Conservation (phyloP, 2,888 invertebrate species). For the Drosophila antonietae region DNA sequence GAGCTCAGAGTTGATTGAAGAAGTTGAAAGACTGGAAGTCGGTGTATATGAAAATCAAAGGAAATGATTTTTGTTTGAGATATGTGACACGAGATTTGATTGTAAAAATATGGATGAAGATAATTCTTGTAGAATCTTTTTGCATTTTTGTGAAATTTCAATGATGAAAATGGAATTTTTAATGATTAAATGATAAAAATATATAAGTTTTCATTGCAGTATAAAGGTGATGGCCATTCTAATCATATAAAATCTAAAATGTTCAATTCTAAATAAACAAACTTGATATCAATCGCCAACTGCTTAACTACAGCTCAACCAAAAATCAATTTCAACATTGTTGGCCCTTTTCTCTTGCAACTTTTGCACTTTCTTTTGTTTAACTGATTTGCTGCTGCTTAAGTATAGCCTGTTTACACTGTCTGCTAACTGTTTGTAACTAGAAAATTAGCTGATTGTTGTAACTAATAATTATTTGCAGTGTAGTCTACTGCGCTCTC, state of each 20-base stretch:
- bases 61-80: not conserved
- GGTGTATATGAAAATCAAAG: not conserved
- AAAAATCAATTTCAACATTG: not conserved
- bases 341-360: not conserved
- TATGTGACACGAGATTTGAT: too few species aligned
- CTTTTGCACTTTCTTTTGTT: slow-evolving; percentile 2
- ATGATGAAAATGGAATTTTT: too few species aligned
- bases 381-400: not conserved
- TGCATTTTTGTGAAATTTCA: too few species aligned
- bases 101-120: too few species aligned
- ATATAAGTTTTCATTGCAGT: too few species aligned
- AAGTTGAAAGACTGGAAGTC: not conserved
- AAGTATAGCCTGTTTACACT: slow-evolving; percentile 8
- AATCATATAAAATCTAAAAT: too few species aligned
- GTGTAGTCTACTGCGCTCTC: not conserved
- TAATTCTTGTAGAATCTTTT: too few species aligned
- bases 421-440: slow-evolving; percentile 13
- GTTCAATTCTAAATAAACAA: not conserved
- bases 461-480: slow-evolving; percentile 42
- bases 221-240: too few species aligned
- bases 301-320: not conserved
- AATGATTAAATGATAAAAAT: too few species aligned
- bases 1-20: not conserved
- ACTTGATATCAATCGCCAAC: not conserved
- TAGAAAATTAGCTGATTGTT: not conserved